phyloP scores from a whole-genome alignment of 2,888 invertebrate genomes.

The Meganola albula region DNA sequence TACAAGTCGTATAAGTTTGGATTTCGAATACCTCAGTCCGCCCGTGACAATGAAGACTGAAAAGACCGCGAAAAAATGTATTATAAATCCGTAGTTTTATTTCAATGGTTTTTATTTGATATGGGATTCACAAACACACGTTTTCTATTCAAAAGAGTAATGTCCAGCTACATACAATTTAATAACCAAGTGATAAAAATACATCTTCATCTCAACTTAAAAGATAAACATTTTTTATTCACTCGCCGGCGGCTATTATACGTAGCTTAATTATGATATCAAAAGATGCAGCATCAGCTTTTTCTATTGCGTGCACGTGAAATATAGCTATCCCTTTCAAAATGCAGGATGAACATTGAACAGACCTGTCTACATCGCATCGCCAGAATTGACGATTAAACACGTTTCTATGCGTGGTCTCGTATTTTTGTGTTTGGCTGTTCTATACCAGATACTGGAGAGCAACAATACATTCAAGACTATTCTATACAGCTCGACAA shows the following conservation, averaged over 20 bases:
- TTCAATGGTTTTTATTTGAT: too few relatives aligned
- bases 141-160: too few relatives aligned
- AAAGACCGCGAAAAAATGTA: too few relatives aligned
- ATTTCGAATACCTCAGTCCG: too few relatives aligned
- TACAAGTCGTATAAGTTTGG: too few relatives aligned
- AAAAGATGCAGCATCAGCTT: conserved; percentile 60
- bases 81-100: too few relatives aligned
- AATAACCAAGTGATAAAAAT: conserved; percentile 58
- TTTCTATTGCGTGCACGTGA: conserved; percentile 39
- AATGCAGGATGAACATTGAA: conserved; percentile 52
- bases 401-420: conserved; percentile 74
- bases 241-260: conserved; percentile 35
- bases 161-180: too few relatives aligned
- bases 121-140: too few relatives aligned
- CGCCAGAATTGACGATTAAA: conserved; percentile 63
- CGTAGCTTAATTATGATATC: conserved; percentile 71
- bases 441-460: conserved; percentile 25
- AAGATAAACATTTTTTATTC: conserved; percentile 68
- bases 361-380: conserved; percentile 47
- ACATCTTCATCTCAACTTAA: conserved; percentile 55
- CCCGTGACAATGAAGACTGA: too few relatives aligned
- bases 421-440: conserved; percentile 56
- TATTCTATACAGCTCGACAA: conserved; percentile 44
- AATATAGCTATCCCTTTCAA: conserved; percentile 44
- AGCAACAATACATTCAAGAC: conserved; percentile 44